Evolutionary conservation across 2,113 vertebrate species (phyloP), one percentile per base, ranked within the genome.

Genomic region (Suncus etruscus): DNA sequence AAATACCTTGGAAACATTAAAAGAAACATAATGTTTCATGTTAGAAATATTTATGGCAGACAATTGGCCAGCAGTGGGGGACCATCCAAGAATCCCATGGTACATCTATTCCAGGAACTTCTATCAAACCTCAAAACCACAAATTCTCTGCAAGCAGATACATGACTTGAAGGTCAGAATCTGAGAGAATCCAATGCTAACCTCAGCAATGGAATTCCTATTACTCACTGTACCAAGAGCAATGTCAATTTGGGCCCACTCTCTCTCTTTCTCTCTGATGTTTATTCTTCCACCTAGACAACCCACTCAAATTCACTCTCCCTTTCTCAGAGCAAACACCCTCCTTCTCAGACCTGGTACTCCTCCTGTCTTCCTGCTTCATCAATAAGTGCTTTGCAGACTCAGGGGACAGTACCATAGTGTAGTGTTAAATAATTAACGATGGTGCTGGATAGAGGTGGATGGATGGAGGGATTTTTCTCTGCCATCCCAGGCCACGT

Each of bases 1-100:
- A 12, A 51, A 90, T 61, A 9, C 48, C 32, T 91, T 80, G 76
- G 76, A 78, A 86, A 80, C 47, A 61, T 39, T 74, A 54, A 83
- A 29, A 86, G 32, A 78, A 75, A 24, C 8, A 85, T 79, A 58
- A 27, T 79, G 31, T 25, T 83, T 83, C 29, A 16, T 65, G 50
- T 32, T 82, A 79, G 25, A 8, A 1, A 31, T 63, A 89, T 54
- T 73, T 77, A 65, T 29, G 77, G 48, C 3, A 92, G 54, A 79
- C 6, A 83, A 69, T 73, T 32, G 66, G 20, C 68, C 51, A 77
- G 66, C 6, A 75, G 58, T 61, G 18, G 18, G 22, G 15, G 1
- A 50, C 47, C 29, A 22, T 11, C 18, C 63, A 76, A 74, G 31
- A 5, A 1, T 5, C 70, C 39, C 31, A 24, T 39, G 18, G 29